Conservation (phyloP, 2,888 invertebrate species). For the Brenthis hecate region DNA sequence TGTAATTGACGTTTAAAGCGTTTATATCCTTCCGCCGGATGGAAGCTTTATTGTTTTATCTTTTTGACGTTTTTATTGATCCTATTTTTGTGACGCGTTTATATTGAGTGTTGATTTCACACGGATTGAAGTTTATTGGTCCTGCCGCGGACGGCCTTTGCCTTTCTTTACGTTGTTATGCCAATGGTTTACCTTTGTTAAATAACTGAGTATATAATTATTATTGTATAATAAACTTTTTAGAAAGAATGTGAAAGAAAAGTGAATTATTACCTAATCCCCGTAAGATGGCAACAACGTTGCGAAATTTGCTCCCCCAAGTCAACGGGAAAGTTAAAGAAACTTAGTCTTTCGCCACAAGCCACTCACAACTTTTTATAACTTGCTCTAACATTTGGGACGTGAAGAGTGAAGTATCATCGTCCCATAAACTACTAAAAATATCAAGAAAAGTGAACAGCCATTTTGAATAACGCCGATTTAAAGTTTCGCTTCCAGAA, state of each 20-base stretch:
- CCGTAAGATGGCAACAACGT: conserved; percentile 56
- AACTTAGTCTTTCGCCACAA: conserved; percentile 52
- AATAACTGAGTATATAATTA: too few relatives aligned
- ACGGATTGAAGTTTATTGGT: conserved; percentile 3
- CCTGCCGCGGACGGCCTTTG: neutral
- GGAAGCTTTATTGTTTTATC: conserved; percentile 22
- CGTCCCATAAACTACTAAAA: conserved; percentile 19
- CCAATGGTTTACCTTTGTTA: too few relatives aligned
- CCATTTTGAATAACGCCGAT: neutral
- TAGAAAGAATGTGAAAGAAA: conserved; percentile 39
- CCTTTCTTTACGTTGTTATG: neutral
- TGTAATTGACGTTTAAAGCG: conserved; percentile 35
- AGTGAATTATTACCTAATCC: conserved; percentile 67
- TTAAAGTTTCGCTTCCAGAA: conserved; percentile 1
- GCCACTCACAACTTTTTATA: conserved; percentile 58
- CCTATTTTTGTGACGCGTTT: conserved; percentile 17
- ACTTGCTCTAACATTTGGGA: conserved; percentile 28
- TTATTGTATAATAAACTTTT: too few relatives aligned
- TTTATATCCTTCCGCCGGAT: conserved; percentile 30
- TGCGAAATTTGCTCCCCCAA: conserved; percentile 53
- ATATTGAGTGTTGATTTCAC: conserved; percentile 10
- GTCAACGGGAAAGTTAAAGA: conserved; percentile 45
- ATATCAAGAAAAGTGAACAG: conserved; percentile 8
- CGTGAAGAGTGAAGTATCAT: conserved; percentile 13
- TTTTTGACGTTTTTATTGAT: conserved; percentile 21